phyloP scores from a whole-genome alignment of 2,797 vertebrate genomes.

The Manis javanica region DNA sequence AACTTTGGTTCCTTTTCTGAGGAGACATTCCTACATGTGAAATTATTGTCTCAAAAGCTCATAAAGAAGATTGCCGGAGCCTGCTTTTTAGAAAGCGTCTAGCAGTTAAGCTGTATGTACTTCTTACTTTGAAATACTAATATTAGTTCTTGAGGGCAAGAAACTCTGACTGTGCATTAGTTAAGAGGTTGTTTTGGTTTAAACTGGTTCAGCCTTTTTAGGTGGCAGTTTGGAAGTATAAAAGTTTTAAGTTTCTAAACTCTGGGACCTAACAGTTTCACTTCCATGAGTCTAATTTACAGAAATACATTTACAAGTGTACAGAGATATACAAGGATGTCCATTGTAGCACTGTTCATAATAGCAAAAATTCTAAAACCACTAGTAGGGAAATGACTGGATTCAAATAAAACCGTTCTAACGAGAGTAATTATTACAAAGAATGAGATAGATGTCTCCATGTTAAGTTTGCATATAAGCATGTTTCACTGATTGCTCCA shows the following conservation, averaged over 20 bases:
- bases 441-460: rapidly evolving
- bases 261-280: neutral
- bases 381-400: neutral
- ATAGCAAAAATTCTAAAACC: neutral
- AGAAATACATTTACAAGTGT: neutral
- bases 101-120: rapidly evolving
- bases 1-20: neutral
- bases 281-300: neutral
- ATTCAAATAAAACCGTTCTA: rapidly evolving
- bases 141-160: neutral
- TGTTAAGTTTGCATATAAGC: neutral
- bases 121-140: neutral
- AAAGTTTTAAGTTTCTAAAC: neutral
- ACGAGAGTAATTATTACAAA: neutral
- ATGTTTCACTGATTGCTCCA: neutral
- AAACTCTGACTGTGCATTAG: rapidly evolving
- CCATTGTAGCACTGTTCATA: no score
- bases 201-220: neutral
- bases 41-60: neutral
- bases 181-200: neutral
- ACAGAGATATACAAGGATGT: neutral
- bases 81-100: neutral
- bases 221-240: neutral
- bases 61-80: neutral
- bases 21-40: neutral